Evolutionary conservation across 2,888 invertebrate genomes (phyloP), one percentile per base, ranked within the genome.

Genomic region (Thymelicus acteon): DNA sequence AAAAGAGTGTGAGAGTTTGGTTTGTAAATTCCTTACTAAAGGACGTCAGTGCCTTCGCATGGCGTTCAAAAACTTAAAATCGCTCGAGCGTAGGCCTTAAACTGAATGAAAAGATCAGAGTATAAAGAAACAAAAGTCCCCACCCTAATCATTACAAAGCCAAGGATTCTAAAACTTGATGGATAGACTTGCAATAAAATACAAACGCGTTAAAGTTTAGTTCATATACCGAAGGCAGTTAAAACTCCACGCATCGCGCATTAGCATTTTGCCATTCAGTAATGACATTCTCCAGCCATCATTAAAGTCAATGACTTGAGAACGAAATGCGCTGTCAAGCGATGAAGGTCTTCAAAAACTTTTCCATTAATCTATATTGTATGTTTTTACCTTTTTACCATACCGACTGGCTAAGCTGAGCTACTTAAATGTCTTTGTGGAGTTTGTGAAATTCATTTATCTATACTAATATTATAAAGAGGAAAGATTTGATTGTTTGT

Each of bases 231-330:
- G 37, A 49, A 57, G 39, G 67, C 67, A 73, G 72, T 75, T 72
- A 69, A 75, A 73, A 72, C 57, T 70, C 72, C 44, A 49, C 54
- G 65, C 72, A 71, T 62, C 71, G 61, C 0, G 72, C 73, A 71
- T 74, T 75, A 78, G 73, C 74, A 75, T 76, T 75, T 77, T 77
- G 64, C 76, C 74, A 75, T 77, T 75, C 77, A 75, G 73, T 88
- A 88, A 89, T 86, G 83, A 85, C 84, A 85, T 83, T 85, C 82
- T 74, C 75, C 72, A 72, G 75, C 75, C 77, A 78, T 79, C 85
- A 84, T 92, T 87, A 91, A 90, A 90, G 62, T 82, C 85, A 89
- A 88, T 86, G 89, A 82, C 78, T 82, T 80, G 86, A 77, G 83
- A 80, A 79, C 79, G 79, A 79, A 84, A 81, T 81, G 79, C 79